Evolutionary conservation across 2,888 invertebrate genomes (phyloP), one percentile per base, ranked within the genome.

Genomic region (Mantis religiosa): DNA sequence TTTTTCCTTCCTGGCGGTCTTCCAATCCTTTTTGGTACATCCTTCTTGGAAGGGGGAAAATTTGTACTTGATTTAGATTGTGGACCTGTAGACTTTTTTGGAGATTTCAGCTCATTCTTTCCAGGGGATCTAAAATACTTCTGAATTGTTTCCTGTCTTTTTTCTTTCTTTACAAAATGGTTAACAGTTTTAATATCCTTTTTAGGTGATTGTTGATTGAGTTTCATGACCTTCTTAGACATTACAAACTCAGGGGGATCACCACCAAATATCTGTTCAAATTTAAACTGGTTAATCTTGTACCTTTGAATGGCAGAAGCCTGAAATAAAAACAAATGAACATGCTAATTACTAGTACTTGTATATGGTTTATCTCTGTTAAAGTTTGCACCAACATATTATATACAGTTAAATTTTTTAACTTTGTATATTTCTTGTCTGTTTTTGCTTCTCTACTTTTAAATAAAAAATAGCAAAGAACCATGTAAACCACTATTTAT

Each of bases 251-350:
- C 95, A 0, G 98, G 98, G 83, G 96, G 93, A 41, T 95, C 95
- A 0, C 98, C 98, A 88, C 96, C 96, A 93, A 98, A 98, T 92
- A 98, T 95, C 91, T 97, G 96, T 88, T 96, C 95, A 92, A 97
- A 98, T 91, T 95, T 95, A 0, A 96, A 94, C 92, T 95, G 95
- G 91, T 93, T 92, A 90, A 96, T 95, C 90, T 95, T 95, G 93
- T 96, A 97, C 91, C 96, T 95, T 88, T 96, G 95, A 90, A 96
- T 9, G 25, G 20, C 54, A 71, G 92, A 82, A 95, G 94, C 90
- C 94, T 91, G 92, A 12, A 93, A 91, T 90, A 92, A 89, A 82
- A 54, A 81, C 30, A 54, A 71, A 83, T 28, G 84, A 30, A 82
- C 41, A 41, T 82, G 9, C 2, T 82, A 1, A 83, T 82, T 54